Evolutionary conservation across 2,797 vertebrate species (phyloP).

Genomic region (Heliangelus exortis): DNA sequence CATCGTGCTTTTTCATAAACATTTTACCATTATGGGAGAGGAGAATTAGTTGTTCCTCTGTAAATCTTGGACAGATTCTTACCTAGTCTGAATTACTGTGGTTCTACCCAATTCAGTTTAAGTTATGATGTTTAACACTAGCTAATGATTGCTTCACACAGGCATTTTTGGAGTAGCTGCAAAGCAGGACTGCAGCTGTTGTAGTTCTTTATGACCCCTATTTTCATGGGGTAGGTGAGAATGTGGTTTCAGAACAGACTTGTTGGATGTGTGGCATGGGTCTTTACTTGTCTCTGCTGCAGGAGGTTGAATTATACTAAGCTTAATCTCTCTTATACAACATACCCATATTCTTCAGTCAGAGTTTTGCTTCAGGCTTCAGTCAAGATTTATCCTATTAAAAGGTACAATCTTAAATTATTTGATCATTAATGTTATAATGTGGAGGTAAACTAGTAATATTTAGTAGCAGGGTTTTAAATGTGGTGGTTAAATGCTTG

Average conservation of each 20-base stretch:
- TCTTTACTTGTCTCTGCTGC: not conserved
- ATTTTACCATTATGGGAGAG: not conserved
- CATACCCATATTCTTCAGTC: not conserved
- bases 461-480: not conserved
- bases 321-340: not conserved
- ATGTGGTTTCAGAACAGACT: not conserved
- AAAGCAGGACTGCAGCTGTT: not conserved
- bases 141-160: not conserved
- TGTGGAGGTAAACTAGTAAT: not conserved
- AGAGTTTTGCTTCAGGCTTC: not conserved
- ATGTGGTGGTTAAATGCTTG: not conserved
- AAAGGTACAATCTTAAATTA: not conserved
- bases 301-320: not conserved
- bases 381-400: not conserved
- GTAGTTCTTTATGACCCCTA: not conserved
- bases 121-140: not conserved
- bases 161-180: not conserved
- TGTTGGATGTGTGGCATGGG: not conserved
- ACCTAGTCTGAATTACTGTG: not conserved
- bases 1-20: not conserved
- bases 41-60: accelerated
- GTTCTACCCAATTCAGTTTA: not conserved
- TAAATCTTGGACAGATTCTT: not conserved
- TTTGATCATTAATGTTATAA: not conserved
- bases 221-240: not conserved